Evolutionary conservation across 2,113 vertebrate species (phyloP), one percentile per base, ranked within the genome.

Genomic region (Clarias batrachus): DNA sequence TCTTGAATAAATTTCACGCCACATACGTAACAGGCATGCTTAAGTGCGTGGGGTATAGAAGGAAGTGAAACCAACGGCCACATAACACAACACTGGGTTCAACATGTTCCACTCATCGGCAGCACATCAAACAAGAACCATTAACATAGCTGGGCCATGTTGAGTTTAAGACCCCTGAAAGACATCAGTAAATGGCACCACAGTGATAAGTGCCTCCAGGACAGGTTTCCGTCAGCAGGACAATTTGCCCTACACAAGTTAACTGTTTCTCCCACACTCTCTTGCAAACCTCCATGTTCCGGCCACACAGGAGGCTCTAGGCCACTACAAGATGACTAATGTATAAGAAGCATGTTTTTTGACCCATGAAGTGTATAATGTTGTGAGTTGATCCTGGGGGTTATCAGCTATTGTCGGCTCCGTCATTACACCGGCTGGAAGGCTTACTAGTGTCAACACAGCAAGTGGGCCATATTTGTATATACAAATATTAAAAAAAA

Each of bases 131-230:
- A 84, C 78, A 71, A 56, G 78, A 87, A 84, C 65, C 86, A 91
- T 93, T 92, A 92, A 90, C 91, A 92, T 90, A 90, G 85, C 84
- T 87, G 63, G 81, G 86, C 41, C 88, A 87, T 91, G 89, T 90
- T 79, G 70, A 82, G 88, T 92, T 88, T 87, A 52, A 83, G 71
- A 87, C 84, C 87, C 84, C 62, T 90, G 92, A 92, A 92, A 92
- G 89, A 91, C 88, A 84, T 90, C 88, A 56, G 90, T 89, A 90
- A 93, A 92, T 87, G 90, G 79, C 84, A 89, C 30, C 59, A 65
- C 85, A 54, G 84, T 83, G 87, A 89, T 86, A 91, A 92, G 91
- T 90, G 85, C 84, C 89, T 87, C 90, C 85, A 83, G 85, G 84
- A 91, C 88, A 90, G 90, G 82, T 33, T 19, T 91, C 89, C 92